Conservation (phyloP, 1,140 invertebrate species). For the Homarus americanus region DNA sequence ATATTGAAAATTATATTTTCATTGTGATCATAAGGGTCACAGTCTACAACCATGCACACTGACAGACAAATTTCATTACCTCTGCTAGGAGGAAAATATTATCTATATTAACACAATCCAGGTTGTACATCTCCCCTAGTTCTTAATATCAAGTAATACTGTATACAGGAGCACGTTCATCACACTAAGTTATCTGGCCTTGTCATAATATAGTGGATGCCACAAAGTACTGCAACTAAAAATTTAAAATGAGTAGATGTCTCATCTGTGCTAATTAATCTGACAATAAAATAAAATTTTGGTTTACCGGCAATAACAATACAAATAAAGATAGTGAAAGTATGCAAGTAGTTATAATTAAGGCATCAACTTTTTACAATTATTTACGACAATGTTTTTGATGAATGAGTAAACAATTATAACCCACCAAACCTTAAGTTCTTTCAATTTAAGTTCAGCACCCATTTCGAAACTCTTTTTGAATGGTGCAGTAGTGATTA, state of each 20-base stretch:
- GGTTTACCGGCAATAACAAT: background rate
- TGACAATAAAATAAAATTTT: background rate
- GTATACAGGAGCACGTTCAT: conserved; percentile 22
- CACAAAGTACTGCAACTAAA: background rate
- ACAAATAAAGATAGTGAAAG: background rate
- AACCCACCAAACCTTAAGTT: background rate
- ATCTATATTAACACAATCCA: background rate
- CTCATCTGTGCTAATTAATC: background rate
- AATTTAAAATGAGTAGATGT: background rate
- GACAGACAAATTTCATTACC: background rate
- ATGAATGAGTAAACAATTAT: background rate
- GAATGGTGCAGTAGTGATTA: background rate
- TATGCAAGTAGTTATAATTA: background rate
- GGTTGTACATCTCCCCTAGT: background rate
- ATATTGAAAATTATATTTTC: background rate
- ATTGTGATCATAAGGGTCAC: background rate
- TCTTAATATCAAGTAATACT: conserved; percentile 61
- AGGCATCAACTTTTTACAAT: background rate
- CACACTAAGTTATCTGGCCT: background rate
- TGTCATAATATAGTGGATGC: background rate
- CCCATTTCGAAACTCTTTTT: background rate
- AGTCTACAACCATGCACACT: background rate
- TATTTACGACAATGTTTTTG: no score
- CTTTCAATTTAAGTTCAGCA: background rate
- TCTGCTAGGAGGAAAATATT: conserved; percentile 6